Conservation (phyloP, 2,888 invertebrate species). For the Dynastes tityus region DNA sequence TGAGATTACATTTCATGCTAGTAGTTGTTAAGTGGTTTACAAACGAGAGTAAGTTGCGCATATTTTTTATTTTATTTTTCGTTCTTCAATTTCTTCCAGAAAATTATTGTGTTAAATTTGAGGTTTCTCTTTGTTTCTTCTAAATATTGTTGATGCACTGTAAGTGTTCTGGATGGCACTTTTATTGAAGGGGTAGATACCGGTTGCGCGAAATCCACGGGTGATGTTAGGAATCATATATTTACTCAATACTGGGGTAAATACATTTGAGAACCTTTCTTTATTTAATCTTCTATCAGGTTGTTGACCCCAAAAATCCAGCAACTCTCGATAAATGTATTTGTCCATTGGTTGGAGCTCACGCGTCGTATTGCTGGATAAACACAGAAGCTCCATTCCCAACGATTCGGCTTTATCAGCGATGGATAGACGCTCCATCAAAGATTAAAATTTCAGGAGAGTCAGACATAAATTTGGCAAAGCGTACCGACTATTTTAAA, state of each 20-base stretch:
- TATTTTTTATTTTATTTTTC: too few relatives aligned
- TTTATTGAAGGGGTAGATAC: too few relatives aligned
- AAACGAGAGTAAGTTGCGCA: too few relatives aligned
- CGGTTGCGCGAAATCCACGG: slow-evolving; percentile 55
- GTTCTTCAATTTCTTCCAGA: too few relatives aligned
- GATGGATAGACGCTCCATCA: slow-evolving; percentile 55
- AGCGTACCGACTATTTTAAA: slow-evolving; percentile 53
- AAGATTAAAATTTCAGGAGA: slow-evolving; percentile 13
- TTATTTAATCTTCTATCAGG: slow-evolving; percentile 60
- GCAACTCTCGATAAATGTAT: slow-evolving; percentile 61
- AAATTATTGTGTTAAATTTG: too few relatives aligned
- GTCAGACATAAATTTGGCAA: slow-evolving; percentile 32
- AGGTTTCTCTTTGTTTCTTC: too few relatives aligned
- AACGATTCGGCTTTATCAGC: slow-evolving; percentile 54
- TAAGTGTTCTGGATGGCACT: too few relatives aligned
- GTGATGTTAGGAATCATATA: slow-evolving; percentile 59
- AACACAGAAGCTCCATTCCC: slow-evolving; percentile 60
- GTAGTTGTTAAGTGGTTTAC: too few relatives aligned
- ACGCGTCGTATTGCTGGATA: slow-evolving; percentile 63
- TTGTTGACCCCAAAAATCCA: slow-evolving; percentile 60
- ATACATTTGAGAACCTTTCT: slow-evolving; percentile 60
- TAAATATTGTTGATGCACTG: too few relatives aligned
- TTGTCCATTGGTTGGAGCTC: slow-evolving; percentile 62
- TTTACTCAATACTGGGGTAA: too few relatives aligned
- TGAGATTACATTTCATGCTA: too few relatives aligned